These are phyloP conservation scores for Microplitis manilae DNA, from an alignment of 2,888 invertebrate species.

Conservation along the genomic window DNA sequence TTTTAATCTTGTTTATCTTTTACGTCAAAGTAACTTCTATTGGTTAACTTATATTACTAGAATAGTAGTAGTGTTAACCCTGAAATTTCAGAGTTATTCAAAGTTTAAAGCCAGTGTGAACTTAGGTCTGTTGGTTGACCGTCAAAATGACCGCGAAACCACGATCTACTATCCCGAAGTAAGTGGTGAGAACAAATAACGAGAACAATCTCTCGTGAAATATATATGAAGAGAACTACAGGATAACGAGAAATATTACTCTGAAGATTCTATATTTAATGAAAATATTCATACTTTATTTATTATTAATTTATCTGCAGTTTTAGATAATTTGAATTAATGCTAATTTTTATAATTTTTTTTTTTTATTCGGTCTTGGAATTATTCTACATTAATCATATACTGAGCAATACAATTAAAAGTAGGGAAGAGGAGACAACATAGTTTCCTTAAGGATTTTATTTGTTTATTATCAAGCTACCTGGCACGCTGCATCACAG, in stretches of 20 bases:
- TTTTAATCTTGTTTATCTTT: neutral
- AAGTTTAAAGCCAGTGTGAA: constrained; percentile 19
- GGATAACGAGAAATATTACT: neutral
- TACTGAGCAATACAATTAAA: too few species aligned
- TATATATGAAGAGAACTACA: neutral
- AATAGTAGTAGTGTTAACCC: neutral
- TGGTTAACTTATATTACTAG: neutral
- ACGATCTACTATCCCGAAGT: constrained; percentile 23
- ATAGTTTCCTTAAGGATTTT: too few species aligned
- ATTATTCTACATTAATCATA: neutral
- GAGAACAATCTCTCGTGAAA: neutral
- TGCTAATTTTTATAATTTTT: neutral
- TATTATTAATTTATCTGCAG: neutral
- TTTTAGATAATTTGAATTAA: neutral
- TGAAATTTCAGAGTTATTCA: neutral
- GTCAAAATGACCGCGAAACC: constrained; percentile 29
- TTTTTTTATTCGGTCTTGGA: neutral
- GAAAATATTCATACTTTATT: neutral
- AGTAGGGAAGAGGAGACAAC: too few species aligned
- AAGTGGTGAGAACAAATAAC: constrained; percentile 16
- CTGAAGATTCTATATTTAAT: neutral
- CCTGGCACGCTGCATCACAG: too few species aligned
- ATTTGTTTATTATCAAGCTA: too few species aligned
- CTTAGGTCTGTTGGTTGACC: constrained; percentile 19
- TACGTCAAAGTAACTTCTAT: neutral